These are phyloP conservation scores for Zootoca vivipara DNA, from an alignment of 2,113 vertebrate genomes.

Conservation along the genomic window DNA sequence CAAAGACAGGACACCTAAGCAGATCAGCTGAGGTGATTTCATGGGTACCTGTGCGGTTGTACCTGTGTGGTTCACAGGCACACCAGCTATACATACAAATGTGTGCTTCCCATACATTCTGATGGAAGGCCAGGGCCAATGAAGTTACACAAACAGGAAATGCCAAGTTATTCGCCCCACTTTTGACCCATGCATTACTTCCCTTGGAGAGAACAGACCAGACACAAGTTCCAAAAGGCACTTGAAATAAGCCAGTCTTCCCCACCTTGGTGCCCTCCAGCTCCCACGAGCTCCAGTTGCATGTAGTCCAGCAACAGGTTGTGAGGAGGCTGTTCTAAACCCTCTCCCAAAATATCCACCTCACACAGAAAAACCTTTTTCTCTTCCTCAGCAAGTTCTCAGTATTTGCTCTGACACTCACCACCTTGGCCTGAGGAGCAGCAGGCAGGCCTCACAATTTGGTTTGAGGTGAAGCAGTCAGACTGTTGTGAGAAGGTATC, in stretches of 20 bases:
- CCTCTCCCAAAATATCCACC: not conserved
- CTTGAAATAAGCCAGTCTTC: not conserved
- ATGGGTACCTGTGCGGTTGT: too few relatives aligned
- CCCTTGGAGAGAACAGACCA: not conserved
- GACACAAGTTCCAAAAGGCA: too few relatives aligned
- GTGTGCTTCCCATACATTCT: not conserved
- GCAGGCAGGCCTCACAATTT: not conserved
- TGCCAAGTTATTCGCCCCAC: not conserved
- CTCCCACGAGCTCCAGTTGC: too few relatives aligned
- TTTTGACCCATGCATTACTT: not conserved
- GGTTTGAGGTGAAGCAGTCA: not conserved
- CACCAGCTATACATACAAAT: not conserved
- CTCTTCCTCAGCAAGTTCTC: not conserved
- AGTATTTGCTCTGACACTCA: not conserved
- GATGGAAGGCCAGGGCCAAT: not conserved
- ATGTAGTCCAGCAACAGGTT: not conserved
- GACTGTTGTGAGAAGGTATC: not conserved
- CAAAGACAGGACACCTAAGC: not conserved
- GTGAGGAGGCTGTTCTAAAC: not conserved
- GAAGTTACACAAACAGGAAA: not conserved
- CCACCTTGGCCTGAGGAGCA: not conserved
- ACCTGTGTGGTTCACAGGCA: too few relatives aligned
- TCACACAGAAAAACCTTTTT: not conserved
- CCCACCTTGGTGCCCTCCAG: too few relatives aligned
- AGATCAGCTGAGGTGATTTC: not conserved